A percentile compares a stretch with the other conserved stretches of the same genome.
These are phyloP conservation scores for Creontiades dilutus DNA, from an alignment of 2,888 invertebrate genomes.

Conservation along the genomic window DNA sequence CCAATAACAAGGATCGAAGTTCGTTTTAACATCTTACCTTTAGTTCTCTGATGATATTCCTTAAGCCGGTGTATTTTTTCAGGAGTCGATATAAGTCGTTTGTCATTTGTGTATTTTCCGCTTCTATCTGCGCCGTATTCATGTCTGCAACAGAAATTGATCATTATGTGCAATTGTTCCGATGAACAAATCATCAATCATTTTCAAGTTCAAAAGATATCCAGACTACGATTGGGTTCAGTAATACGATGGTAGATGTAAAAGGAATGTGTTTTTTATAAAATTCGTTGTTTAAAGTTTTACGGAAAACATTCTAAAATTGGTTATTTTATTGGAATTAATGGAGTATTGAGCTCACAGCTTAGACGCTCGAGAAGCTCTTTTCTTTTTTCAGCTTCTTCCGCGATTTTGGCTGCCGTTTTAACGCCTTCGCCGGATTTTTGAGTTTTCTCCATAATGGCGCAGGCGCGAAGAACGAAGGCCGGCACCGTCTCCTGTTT, in stretches of 20 bases:
- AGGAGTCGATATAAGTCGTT: constrained; percentile 94
- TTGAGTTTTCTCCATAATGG: constrained; percentile 95
- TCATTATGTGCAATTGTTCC: background rate
- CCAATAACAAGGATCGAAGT: background rate
- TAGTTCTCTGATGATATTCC: constrained; percentile 91
- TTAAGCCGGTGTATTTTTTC: constrained; percentile 93
- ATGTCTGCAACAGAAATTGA: constrained; percentile 84
- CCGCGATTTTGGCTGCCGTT: constrained; percentile 89
- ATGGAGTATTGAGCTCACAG: constrained; percentile 75
- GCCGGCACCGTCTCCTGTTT: constrained; percentile 95
- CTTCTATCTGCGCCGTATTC: constrained; percentile 94
- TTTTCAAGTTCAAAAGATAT: no score
- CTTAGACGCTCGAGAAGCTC: constrained; percentile 92
- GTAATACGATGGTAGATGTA: no score
- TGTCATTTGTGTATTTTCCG: constrained; percentile 95
- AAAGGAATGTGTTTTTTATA: no score
- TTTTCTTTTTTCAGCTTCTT: constrained; percentile 90
- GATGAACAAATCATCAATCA: background rate
- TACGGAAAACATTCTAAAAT: no score
- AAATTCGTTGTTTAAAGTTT: no score
- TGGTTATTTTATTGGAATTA: no score
- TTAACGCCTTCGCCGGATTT: constrained; percentile 93
- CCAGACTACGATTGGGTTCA: no score
- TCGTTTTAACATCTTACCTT: constrained; percentile 82
- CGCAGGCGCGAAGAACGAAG: constrained; percentile 93